These are phyloP conservation scores for Kradibia gibbosae DNA, from an alignment of 1,140 invertebrate genomes.

Conservation along the genomic window DNA sequence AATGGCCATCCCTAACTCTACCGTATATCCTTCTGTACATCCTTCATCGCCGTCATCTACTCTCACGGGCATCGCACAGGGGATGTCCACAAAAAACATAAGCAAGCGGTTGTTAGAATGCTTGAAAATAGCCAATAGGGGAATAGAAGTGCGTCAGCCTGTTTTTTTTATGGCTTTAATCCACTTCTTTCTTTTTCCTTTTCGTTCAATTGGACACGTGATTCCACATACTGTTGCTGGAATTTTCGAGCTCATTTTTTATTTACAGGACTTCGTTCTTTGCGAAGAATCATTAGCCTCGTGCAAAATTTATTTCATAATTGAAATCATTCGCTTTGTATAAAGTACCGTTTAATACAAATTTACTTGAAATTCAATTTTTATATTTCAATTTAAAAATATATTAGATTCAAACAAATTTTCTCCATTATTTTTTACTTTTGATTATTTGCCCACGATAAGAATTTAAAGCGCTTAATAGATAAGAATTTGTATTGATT, in stretches of 20 bases:
- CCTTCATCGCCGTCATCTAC: not conserved
- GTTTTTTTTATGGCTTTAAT: not conserved
- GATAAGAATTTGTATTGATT: no score
- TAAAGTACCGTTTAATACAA: no score
- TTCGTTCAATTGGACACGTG: not conserved
- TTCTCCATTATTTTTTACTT: no score
- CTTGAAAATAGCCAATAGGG: constrained; percentile 36
- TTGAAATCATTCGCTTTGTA: no score
- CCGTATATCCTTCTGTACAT: constrained; percentile 9
- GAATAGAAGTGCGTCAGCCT: not conserved
- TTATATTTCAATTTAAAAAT: no score
- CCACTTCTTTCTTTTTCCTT: constrained; percentile 30
- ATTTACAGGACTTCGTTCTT: no score
- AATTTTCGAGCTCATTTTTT: constrained; percentile 42
- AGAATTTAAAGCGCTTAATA: no score
- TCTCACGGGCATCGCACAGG: constrained; percentile 9
- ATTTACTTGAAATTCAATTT: no score
- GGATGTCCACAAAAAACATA: constrained; percentile 41
- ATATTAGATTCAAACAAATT: no score
- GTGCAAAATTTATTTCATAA: no score
- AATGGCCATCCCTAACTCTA: constrained; percentile 31
- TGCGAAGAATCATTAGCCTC: no score
- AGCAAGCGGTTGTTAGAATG: constrained; percentile 39
- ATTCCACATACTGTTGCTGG: not conserved
- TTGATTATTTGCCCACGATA: no score